Conservation (phyloP, 53 echinoderm and acorn worm genomes). For the Stichopus horrens region DNA sequence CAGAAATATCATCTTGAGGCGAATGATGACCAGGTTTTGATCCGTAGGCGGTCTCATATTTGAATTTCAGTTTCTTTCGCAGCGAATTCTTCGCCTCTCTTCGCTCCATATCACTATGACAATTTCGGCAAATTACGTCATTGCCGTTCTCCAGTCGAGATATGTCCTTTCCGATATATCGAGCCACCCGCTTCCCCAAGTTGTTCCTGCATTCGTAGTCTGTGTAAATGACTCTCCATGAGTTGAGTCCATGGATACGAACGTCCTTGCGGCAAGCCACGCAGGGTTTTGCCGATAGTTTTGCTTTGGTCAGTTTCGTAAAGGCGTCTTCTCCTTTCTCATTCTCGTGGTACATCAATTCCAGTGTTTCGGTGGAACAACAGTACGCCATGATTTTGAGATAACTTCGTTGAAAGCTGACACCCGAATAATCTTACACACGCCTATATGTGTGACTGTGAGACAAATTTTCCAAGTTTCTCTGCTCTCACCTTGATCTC, state of each 20-base stretch:
- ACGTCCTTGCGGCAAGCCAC: conserved; percentile 20
- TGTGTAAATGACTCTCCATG: neutral
- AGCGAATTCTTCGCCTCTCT: conserved; percentile 6
- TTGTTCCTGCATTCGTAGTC: neutral
- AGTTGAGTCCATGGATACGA: conserved; percentile 22
- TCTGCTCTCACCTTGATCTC: no score
- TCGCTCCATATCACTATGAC: conserved; percentile 27
- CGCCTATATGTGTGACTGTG: no score
- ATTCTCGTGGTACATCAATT: neutral
- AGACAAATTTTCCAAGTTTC: no score
- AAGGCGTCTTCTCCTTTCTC: conserved; percentile 21
- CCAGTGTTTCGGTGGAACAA: conserved; percentile 15
- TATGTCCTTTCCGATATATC: neutral
- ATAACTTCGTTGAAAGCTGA: neutral
- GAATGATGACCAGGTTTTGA: no score
- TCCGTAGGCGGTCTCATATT: neutral
- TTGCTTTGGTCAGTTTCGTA: conserved; percentile 29
- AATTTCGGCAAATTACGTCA: conserved; percentile 9
- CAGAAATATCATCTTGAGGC: no score
- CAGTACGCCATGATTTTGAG: conserved; percentile 13
- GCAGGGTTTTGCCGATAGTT: conserved; percentile 25
- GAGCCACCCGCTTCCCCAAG: conserved; percentile 12
- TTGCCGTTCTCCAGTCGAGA: neutral
- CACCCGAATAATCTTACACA: no score
- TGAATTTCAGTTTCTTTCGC: neutral